Percentiles rank a stretch among this genome's conserved stretches.
Evolutionary conservation across 2,888 invertebrate genomes (phyloP).

Genomic region (Napeogenes sylphis): DNA sequence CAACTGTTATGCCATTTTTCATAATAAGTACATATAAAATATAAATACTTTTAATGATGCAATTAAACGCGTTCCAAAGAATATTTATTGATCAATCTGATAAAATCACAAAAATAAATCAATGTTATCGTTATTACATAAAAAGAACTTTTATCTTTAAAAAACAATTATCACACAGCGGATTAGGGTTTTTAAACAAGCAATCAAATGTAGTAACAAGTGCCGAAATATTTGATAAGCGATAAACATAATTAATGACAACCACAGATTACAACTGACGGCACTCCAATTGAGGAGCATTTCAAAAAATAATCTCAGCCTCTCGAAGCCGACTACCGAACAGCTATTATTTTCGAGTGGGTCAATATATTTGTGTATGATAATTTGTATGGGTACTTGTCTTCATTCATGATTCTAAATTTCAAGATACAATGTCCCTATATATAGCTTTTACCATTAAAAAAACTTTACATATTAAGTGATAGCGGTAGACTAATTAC

Average conservation of each 20-base stretch:
- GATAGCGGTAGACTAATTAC: no score
- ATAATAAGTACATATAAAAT: no score
- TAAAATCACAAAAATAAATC: neutral
- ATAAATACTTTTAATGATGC: neutral
- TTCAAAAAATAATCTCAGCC: constrained; percentile 75
- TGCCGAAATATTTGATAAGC: constrained; percentile 73
- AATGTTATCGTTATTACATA: neutral
- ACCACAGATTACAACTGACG: constrained; percentile 69
- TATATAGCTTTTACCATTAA: no score
- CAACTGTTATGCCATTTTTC: neutral
- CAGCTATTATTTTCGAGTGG: constrained; percentile 70
- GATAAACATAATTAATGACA: constrained; percentile 78
- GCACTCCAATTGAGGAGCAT: constrained; percentile 75
- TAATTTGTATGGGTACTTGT: constrained; percentile 44
- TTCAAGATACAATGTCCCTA: constrained; percentile 24
- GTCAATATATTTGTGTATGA: constrained; percentile 64
- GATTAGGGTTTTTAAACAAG: constrained; percentile 43
- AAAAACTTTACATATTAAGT: no score
- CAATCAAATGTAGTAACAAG: constrained; percentile 57
- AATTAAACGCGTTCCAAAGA: neutral
- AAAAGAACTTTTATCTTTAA: constrained; percentile 7
- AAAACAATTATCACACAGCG: constrained; percentile 28
- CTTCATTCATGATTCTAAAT: constrained; percentile 26
- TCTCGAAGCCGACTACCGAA: constrained; percentile 68
- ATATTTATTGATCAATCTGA: neutral